Evolutionary conservation across 2,113 vertebrate genomes (phyloP).

Genomic region (Hydrochoerus hydrochaeris): DNA sequence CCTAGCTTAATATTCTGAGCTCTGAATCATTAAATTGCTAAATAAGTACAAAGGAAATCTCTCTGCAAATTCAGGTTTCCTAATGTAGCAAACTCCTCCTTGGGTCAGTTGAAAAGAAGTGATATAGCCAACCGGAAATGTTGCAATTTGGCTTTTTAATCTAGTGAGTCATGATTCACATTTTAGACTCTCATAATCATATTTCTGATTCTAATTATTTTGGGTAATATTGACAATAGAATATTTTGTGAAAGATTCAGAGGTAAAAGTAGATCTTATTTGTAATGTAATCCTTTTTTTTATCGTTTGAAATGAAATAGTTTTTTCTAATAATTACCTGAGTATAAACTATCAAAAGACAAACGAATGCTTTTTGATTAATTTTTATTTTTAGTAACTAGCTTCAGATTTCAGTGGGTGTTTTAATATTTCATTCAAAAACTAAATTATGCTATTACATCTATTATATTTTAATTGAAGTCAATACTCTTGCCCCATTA

Average conservation of each 20-base stretch:
- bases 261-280: not conserved
- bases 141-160: not conserved
- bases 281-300: not conserved
- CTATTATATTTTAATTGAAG: conserved; percentile 36
- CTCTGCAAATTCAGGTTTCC: not conserved
- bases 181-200: not conserved
- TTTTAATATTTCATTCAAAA: conserved; percentile 38
- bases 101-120: not conserved
- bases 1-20: not conserved
- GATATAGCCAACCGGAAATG: not conserved
- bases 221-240: not conserved
- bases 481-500: not conserved
- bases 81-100: not conserved
- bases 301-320: conserved; percentile 1
- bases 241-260: not conserved
- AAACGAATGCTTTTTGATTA: conserved; percentile 2
- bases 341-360: not conserved
- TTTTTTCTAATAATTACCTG: not conserved
- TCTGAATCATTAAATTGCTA: not conserved
- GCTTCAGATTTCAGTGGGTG: not conserved
- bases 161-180: not conserved
- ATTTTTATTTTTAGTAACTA: not conserved
- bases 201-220: not conserved
- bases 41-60: not conserved
- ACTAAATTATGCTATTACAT: not conserved